phyloP scores from a whole-genome alignment of 2,113 vertebrate species.

The Psittacus erithacus region DNA sequence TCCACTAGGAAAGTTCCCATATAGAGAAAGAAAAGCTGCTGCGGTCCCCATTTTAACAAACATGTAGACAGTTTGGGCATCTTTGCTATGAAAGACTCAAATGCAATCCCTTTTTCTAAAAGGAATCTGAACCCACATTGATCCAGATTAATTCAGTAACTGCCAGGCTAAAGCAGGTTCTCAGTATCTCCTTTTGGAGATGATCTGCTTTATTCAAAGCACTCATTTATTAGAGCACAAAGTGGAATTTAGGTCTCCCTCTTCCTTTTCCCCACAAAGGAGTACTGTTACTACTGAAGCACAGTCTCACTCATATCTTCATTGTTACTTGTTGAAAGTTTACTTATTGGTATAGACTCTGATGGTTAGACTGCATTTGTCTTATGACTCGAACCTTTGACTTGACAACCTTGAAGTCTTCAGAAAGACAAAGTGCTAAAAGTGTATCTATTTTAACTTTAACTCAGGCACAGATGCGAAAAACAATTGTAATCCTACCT shows the following conservation, averaged over 20 bases:
- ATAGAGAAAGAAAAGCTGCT: background rate
- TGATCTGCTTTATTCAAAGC: background rate
- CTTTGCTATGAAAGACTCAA: background rate
- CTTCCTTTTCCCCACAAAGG: background rate
- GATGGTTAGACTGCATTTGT: rapidly evolving
- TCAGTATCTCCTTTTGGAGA: background rate
- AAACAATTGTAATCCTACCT: background rate
- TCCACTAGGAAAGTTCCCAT: background rate
- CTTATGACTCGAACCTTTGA: background rate
- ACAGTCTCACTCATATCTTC: background rate
- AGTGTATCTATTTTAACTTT: background rate
- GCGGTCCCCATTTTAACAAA: background rate
- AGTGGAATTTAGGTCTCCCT: background rate
- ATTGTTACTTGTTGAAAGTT: background rate
- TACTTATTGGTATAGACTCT: slow-evolving; percentile 6
- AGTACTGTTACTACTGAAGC: background rate
- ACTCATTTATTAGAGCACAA: background rate
- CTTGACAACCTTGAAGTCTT: background rate
- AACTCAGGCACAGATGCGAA: background rate
- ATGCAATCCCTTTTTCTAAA: background rate
- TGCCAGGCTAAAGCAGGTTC: background rate
- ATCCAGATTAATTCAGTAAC: background rate
- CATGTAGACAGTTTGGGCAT: background rate
- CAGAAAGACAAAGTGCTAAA: background rate
- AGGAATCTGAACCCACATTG: background rate